Evolutionary conservation across 2,797 vertebrate species (phyloP).

Genomic region (Pampus argenteus): DNA sequence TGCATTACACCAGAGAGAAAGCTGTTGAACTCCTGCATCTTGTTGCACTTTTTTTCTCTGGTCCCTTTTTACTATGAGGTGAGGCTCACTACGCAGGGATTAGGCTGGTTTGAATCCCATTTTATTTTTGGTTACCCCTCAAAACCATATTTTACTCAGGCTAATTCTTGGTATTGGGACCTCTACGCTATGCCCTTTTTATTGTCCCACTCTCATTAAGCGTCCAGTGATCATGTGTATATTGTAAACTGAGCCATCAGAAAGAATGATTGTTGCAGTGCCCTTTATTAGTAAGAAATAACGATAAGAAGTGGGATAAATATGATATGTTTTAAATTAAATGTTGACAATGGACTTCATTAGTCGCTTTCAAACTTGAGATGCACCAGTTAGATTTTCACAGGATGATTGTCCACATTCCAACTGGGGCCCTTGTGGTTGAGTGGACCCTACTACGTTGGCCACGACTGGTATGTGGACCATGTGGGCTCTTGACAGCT

Average conservation of each 20-base stretch:
- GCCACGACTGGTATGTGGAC: constrained; percentile 52
- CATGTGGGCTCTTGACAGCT: constrained; percentile 54
- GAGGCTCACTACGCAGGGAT: constrained; percentile 37
- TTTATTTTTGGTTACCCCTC: constrained; percentile 66
- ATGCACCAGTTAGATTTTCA: constrained; percentile 7
- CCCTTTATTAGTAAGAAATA: background rate
- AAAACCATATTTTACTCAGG: constrained; percentile 52
- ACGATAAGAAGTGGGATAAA: background rate
- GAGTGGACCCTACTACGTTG: constrained; percentile 35
- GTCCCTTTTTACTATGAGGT: constrained; percentile 45
- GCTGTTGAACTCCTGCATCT: constrained; percentile 74
- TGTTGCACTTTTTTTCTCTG: constrained; percentile 53
- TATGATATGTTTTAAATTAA: background rate
- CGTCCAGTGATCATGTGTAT: background rate
- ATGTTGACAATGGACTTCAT: background rate
- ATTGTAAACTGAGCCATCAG: constrained; percentile 9
- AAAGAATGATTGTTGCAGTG: background rate
- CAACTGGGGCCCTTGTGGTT: constrained; percentile 17
- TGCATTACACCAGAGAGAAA: constrained; percentile 76
- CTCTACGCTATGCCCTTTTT: constrained; percentile 27
- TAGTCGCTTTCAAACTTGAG: constrained; percentile 8
- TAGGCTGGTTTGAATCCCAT: constrained; percentile 48
- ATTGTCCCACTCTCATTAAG: constrained; percentile 21
- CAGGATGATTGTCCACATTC: constrained; percentile 32
- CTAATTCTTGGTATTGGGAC: constrained; percentile 54